Evolutionary conservation across 2,888 invertebrate species (phyloP).

Genomic region (Bibio marci): DNA sequence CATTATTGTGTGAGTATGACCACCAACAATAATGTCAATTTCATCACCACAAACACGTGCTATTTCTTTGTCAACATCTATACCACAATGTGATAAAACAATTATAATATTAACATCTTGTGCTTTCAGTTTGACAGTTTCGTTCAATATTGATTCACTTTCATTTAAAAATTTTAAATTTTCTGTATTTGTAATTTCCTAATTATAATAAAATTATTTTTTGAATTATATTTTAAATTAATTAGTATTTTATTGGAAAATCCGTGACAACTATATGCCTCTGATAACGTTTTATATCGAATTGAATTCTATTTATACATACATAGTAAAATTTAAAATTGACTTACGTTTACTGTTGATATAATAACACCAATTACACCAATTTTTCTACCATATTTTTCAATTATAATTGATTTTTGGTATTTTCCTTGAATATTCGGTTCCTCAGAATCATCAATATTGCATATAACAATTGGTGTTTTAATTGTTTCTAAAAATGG

Average conservation of each 20-base stretch:
- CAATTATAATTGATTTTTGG: slow-evolving; percentile 44
- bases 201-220: no score
- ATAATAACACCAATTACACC: slow-evolving; percentile 66
- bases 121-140: slow-evolving; percentile 42
- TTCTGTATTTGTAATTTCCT: slow-evolving; percentile 48
- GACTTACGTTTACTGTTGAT: slow-evolving; percentile 42
- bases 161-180: slow-evolving; percentile 53
- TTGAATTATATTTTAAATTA: no score
- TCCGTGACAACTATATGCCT: no score
- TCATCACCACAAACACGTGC: slow-evolving; percentile 44
- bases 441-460: slow-evolving; percentile 53
- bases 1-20: slow-evolving; percentile 65
- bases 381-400: slow-evolving; percentile 43
- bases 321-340: background rate
- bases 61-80: slow-evolving; percentile 46
- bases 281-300: no score
- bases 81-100: slow-evolving; percentile 65
- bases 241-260: no score
- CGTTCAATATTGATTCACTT: slow-evolving; percentile 43
- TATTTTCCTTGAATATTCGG: slow-evolving; percentile 43
- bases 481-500: slow-evolving; percentile 48
- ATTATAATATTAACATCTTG: slow-evolving; percentile 60
- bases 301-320: no score
- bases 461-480: slow-evolving; percentile 53
- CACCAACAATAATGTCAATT: slow-evolving; percentile 68